phyloP scores from a whole-genome alignment of 2,113 vertebrate species.

The Bos indicus region DNA sequence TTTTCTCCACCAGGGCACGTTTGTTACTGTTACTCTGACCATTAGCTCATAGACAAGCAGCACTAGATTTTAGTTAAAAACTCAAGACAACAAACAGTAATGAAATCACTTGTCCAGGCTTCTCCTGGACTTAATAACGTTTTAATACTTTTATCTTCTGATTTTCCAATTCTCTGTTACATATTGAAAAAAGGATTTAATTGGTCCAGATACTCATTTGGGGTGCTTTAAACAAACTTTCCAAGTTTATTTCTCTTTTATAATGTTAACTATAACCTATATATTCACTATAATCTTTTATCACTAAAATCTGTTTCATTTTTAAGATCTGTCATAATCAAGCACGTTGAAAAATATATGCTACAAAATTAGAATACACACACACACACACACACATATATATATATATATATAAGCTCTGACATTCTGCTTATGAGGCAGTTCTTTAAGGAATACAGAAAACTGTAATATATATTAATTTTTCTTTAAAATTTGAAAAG shows the following conservation, averaged over 20 bases:
- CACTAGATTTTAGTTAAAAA: background rate
- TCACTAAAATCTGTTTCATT: background rate
- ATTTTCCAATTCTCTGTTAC: background rate
- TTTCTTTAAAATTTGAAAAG: background rate
- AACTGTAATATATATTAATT: background rate
- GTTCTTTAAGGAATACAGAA: background rate
- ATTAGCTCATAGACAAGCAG: background rate
- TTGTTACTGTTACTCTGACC: background rate
- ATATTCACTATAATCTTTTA: background rate
- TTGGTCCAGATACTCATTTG: background rate
- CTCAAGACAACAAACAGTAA: background rate
- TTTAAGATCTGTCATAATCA: background rate
- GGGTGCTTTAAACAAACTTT: background rate
- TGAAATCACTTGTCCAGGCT: background rate
- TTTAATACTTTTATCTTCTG: background rate
- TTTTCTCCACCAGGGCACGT: background rate
- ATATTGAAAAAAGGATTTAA: background rate
- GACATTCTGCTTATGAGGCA: background rate
- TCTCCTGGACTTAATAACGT: background rate
- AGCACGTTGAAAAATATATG: background rate
- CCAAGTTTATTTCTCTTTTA: background rate
- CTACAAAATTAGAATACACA: background rate
- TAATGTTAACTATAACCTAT: background rate
- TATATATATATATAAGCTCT: background rate
- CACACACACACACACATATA: no score